Conservation (phyloP, 2,113 vertebrate genomes). For the Deroptyus accipitrinus region DNA sequence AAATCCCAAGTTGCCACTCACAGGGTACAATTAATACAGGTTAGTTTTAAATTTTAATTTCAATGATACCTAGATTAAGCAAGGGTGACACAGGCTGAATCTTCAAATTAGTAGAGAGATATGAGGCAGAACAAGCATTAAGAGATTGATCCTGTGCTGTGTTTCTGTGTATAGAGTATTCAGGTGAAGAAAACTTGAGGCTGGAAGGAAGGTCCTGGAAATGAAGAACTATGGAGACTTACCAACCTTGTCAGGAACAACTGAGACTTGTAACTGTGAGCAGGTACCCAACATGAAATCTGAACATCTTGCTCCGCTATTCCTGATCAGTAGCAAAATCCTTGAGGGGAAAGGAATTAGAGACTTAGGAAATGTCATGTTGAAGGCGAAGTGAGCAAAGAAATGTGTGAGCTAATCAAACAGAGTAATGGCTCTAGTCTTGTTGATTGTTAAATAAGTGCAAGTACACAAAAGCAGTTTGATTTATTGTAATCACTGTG, state of each 20-base stretch:
- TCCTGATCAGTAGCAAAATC: neutral
- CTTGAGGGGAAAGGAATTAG: neutral
- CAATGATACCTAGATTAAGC: neutral
- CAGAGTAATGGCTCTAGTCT: neutral
- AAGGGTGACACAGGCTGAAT: neutral
- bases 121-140: neutral
- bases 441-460: neutral
- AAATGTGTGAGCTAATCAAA: neutral
- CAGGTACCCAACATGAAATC: neutral
- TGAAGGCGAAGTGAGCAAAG: neutral
- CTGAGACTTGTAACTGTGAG: accelerated
- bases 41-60: neutral
- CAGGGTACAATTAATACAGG: neutral
- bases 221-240: neutral
- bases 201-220: neutral
- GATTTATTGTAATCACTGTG: neutral
- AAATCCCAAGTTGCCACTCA: neutral
- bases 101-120: neutral
- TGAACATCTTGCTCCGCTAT: neutral
- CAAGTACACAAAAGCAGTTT: neutral
- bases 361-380: neutral
- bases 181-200: neutral
- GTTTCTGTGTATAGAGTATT: neutral
- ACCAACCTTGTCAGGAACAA: neutral
- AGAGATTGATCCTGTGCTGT: neutral